These are phyloP conservation scores for Psix sp. DNA, from an alignment of 1,140 invertebrate genomes.

Conservation along the genomic window DNA sequence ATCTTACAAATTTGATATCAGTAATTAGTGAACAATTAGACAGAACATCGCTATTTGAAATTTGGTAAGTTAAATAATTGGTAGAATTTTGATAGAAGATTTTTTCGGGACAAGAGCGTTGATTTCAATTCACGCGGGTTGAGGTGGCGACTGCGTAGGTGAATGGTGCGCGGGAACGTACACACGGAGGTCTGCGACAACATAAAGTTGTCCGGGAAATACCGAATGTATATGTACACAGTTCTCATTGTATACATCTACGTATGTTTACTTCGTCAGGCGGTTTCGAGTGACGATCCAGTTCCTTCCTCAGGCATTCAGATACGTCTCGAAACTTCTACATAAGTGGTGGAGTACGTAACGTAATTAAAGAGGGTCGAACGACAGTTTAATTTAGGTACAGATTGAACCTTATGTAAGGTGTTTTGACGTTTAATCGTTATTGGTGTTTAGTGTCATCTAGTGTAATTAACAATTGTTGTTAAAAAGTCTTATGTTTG, in stretches of 20 bases:
- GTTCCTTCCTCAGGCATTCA: conserved; percentile 32
- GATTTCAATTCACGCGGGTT: conserved; percentile 52
- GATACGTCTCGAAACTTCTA: conserved; percentile 22
- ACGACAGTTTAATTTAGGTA: conserved; percentile 43
- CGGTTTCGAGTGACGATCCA: conserved; percentile 34
- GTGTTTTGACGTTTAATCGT: no score
- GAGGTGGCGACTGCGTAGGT: conserved; percentile 36
- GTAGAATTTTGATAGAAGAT: conserved; percentile 11
- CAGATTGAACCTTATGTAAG: conserved; percentile 17
- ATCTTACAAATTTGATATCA: not conserved
- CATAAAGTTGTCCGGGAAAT: conserved; percentile 18
- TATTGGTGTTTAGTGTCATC: no score
- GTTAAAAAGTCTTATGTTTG: no score
- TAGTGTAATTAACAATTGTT: not conserved
- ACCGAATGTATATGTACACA: conserved; percentile 21
- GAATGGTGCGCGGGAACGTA: conserved; percentile 38
- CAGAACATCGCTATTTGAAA: no score
- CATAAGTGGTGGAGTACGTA: conserved; percentile 26
- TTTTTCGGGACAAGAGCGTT: conserved; percentile 35
- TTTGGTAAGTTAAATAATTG: not conserved
- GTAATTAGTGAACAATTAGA: not conserved
- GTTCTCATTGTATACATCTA: conserved; percentile 22
- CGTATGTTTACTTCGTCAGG: conserved; percentile 19
- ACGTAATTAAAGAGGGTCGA: conserved; percentile 36
- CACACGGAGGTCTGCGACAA: conserved; percentile 13